Evolutionary conservation across 2,113 vertebrate genomes (phyloP), one percentile per base, ranked within the genome.

Genomic region (Mormyrus lacerda): DNA sequence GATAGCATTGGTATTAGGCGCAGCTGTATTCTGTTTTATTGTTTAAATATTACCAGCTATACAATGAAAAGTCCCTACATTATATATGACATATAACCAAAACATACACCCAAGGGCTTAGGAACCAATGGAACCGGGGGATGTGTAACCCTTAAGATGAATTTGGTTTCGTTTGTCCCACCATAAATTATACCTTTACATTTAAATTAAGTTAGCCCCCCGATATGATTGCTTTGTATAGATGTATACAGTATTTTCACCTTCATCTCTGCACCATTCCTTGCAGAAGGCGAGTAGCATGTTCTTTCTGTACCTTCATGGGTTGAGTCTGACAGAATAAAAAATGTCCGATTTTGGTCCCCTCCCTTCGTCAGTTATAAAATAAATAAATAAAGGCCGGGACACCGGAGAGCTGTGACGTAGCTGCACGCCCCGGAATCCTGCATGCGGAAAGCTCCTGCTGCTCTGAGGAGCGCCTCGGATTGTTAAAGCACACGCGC

Each of bases 391-490:
- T 96, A 95, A 95, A 93, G 93, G 85, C 92, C 24, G 95, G 94
- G 95, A 95, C 95, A 96, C 95, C 95, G 95, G 95, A 93, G 95
- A 95, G 95, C 90, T 93, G 95, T 96, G 96, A 96, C 96, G 96
- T 96, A 95, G 93, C 91, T 92, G 94, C 94, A 95, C 95, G 95
- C 93, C 90, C 55, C 92, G 65, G 88, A 91, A 91, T 91, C 91
- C 88, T 93, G 94, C 91, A 87, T 93, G 94, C 93, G 90, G 93
- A 93, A 93, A 90, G 90, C 84, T 90, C 92, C n/a, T 39, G 42
- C 83, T 86, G 55, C 27, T 89, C 85, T 89, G 90, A 76, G 69
- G 69, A 39, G 82, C 89, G 82, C 91, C 92, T 21, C 45, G 44
- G 39, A 15, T 4, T 31, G 2, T 35, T 35, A 76, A 76, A 73